Base-by-base conservation (phyloP, 2,797 vertebrate species). In the Erithacus rubecula region DNA sequence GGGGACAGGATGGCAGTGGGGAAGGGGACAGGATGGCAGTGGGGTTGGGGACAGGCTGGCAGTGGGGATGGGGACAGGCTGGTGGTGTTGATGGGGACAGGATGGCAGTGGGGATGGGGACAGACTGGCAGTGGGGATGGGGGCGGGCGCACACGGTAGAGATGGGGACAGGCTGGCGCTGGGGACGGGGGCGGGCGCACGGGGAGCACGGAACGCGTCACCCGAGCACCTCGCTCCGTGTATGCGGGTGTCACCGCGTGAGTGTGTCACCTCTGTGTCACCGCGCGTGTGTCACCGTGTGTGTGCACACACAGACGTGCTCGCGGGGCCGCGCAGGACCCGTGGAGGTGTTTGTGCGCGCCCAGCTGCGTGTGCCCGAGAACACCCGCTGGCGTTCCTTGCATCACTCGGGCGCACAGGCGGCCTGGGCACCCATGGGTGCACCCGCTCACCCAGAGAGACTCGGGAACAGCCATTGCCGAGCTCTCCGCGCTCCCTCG, bases 281-380 rank as follows among this genome's bases (percentile, higher is more conserved):
- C 39, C 39, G 14, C 26, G 5, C 12, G 26, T 5, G 32, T 64
- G 37, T 51, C 52, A 32, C 32, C 2, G 0, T 3, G 34, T 5
- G 0, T 1, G 30, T 5, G 5, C 17, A 14, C 37, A 15, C 74
- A 1, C 58, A 3, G 19, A 2, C 1, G 14, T 1, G 36, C 41
- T 32, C 12, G 0, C 49, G 8, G 56, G 27, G 32, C 63, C 52
- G 1, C 10, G 22, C 37, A 11, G 72, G 47, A 32, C 64, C 2
- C 2, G 6, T 2, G 59, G 5, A 44, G 67, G 8, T 26, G 3
- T 15, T 5, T 0, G 2, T 3, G 72, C n/a, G 4, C 75, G 2
- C 8, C 14, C 44, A 10, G n/a, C 53, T 2, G 47, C 58, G 0
- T 1, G 12, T 0, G 3, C 2, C 6, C 18, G 1, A 2, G 6